These are phyloP conservation scores for Aradophagus sp. DNA, from an alignment of 1,140 invertebrate genomes.

Conservation along the genomic window DNA sequence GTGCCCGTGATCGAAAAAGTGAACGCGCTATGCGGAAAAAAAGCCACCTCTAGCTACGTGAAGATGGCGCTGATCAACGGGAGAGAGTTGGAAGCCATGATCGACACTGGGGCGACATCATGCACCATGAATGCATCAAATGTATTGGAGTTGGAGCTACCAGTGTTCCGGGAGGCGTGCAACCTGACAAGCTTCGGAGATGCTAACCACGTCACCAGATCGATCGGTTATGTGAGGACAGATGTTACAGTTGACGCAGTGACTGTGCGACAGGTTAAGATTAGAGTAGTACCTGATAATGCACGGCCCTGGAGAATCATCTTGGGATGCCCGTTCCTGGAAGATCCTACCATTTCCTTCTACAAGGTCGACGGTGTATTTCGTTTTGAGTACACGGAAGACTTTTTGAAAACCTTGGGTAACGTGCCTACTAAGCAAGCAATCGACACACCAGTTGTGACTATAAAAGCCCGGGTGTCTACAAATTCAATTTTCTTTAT, in stretches of 20 bases:
- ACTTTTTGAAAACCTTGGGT: too few species aligned
- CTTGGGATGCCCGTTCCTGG: too few species aligned
- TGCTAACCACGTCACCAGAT: neutral
- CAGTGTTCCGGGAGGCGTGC: neutral
- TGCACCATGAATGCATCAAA: constrained; percentile 9
- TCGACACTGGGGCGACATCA: constrained; percentile 4
- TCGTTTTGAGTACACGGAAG: too few species aligned
- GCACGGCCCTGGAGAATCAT: too few species aligned
- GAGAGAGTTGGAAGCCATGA: neutral
- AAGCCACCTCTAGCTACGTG: neutral
- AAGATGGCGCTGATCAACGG: neutral
- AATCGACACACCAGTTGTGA: too few species aligned
- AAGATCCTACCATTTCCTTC: too few species aligned
- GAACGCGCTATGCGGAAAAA: neutral
- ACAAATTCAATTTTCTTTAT: too few species aligned
- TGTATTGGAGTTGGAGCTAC: neutral
- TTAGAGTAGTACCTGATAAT: too few species aligned
- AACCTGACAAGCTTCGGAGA: neutral
- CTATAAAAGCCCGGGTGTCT: too few species aligned
- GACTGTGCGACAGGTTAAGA: too few species aligned
- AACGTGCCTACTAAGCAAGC: too few species aligned
- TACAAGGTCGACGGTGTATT: too few species aligned
- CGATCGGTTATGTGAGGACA: neutral
- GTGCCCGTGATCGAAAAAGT: neutral
- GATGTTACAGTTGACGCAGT: neutral